These are phyloP conservation scores for Nothobranchius furzeri DNA, from an alignment of 2,113 vertebrate genomes.

Conservation along the genomic window DNA sequence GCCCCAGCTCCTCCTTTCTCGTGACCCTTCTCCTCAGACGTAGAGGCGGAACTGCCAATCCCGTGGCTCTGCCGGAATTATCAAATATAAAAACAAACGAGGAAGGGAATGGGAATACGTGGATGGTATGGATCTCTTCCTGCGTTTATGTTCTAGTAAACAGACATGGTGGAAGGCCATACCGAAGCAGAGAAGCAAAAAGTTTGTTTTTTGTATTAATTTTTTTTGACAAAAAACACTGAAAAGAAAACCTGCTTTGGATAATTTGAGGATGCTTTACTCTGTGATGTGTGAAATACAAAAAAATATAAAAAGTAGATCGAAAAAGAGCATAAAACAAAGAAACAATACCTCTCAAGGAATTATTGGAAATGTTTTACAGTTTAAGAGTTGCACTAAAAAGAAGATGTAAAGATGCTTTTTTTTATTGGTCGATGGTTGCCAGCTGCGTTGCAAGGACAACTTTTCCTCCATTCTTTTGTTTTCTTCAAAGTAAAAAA, in stretches of 20 bases:
- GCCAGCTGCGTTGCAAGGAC: slow-evolving; percentile 77
- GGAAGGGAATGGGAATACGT: slow-evolving; percentile 71
- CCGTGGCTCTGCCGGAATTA: slow-evolving; percentile 54
- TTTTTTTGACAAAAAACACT: slow-evolving; percentile 55
- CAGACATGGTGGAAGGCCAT: slow-evolving; percentile 72
- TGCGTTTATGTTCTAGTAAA: slow-evolving; percentile 84
- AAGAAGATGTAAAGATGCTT: slow-evolving; percentile 81
- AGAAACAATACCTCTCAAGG: slow-evolving; percentile 77
- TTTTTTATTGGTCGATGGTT: slow-evolving; percentile 67
- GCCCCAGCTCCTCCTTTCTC: slow-evolving; percentile 46
- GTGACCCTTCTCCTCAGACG: slow-evolving; percentile 57
- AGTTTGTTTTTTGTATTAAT: slow-evolving; percentile 3
- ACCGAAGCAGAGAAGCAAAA: slow-evolving; percentile 76
- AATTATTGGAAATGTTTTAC: slow-evolving; percentile 82
- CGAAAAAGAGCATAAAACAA: slow-evolving; percentile 50
- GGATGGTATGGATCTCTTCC: slow-evolving; percentile 67
- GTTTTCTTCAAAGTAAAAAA: slow-evolving; percentile 58
- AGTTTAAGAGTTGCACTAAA: slow-evolving; percentile 85
- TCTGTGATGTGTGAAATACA: slow-evolving; percentile 69
- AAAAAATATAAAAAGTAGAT: slow-evolving; percentile 44
- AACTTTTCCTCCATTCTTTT: slow-evolving; percentile 45
- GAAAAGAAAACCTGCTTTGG: slow-evolving; percentile 72
- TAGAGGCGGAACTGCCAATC: slow-evolving; percentile 68
- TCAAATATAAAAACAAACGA: slow-evolving; percentile 59
- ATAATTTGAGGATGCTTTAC: slow-evolving; percentile 69